A percentile compares a stretch with the other conserved stretches of the same genome.
Evolutionary conservation across 2,797 vertebrate genomes (phyloP).

Genomic region (Lepidocolaptes lacrymiger): DNA sequence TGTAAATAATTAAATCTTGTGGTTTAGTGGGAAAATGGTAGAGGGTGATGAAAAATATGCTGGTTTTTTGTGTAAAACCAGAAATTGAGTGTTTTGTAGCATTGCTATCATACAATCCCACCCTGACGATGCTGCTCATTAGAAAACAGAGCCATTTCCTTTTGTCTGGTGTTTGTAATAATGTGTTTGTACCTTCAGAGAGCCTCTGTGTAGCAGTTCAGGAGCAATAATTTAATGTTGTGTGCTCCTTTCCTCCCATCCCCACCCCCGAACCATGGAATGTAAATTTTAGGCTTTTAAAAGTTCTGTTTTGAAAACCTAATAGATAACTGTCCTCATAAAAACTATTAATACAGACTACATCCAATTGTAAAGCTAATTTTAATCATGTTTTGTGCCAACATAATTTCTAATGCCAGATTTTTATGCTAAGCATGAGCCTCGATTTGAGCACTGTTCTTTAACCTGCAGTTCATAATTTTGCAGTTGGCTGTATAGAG

Average conservation of each 20-base stretch:
- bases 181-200: constrained; percentile 4
- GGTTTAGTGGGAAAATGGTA: constrained; percentile 31
- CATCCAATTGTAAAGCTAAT: constrained; percentile 63
- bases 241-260: constrained; percentile 1
- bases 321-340: constrained; percentile 62
- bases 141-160: constrained; percentile 19
- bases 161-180: neutral
- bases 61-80: neutral
- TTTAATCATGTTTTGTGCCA: constrained; percentile 63
- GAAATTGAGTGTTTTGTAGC: neutral
- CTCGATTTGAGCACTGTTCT: constrained; percentile 51
- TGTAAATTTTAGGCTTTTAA: constrained; percentile 60
- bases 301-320: constrained; percentile 65
- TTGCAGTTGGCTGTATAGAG: constrained; percentile 18
- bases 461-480: constrained; percentile 69
- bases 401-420: constrained; percentile 55
- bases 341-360: constrained; percentile 60
- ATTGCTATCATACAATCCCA: neutral
- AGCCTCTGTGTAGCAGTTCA: neutral
- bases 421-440: constrained; percentile 62
- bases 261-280: neutral
- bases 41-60: neutral
- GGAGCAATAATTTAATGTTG: constrained; percentile 39
- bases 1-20: constrained; percentile 66
- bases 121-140: neutral